Conservation (phyloP, 1,140 invertebrate species). For the Elysia chlorotica region DNA sequence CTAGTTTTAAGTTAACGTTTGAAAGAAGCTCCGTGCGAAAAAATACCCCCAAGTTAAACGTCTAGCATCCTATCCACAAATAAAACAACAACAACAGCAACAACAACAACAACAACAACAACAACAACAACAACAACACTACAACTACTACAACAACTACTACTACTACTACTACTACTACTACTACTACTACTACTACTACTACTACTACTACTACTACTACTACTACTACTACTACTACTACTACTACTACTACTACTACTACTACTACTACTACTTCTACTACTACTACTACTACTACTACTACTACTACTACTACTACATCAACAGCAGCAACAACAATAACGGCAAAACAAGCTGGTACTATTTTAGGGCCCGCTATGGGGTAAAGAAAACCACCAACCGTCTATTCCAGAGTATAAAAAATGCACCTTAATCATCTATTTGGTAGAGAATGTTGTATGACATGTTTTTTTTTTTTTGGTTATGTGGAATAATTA, state of each 20-base stretch:
- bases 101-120: not conserved
- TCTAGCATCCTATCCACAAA: not conserved
- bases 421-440: too few relatives aligned
- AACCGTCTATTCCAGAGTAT: too few relatives aligned
- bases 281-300: constrained; percentile 12
- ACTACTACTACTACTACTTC: constrained; percentile 10
- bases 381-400: too few relatives aligned
- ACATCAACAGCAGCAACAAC: not conserved
- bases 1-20: too few relatives aligned
- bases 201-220: constrained; percentile 10
- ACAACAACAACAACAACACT: not conserved
- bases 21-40: too few relatives aligned
- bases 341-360: not conserved
- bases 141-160: constrained; percentile 3
- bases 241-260: constrained; percentile 12
- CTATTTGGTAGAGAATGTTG: too few relatives aligned
- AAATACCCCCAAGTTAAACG: too few relatives aligned
- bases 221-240: constrained; percentile 12
- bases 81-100: not conserved
- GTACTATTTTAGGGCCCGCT: too few relatives aligned
- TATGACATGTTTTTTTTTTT: too few relatives aligned
- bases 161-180: constrained; percentile 10
- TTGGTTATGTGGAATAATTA: too few relatives aligned
- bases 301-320: constrained; percentile 12
- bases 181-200: constrained; percentile 12